A percentile compares a stretch with the other conserved stretches of the same genome.
phyloP scores from a whole-genome alignment of 2,797 vertebrate species.

The Mico argentatus region DNA sequence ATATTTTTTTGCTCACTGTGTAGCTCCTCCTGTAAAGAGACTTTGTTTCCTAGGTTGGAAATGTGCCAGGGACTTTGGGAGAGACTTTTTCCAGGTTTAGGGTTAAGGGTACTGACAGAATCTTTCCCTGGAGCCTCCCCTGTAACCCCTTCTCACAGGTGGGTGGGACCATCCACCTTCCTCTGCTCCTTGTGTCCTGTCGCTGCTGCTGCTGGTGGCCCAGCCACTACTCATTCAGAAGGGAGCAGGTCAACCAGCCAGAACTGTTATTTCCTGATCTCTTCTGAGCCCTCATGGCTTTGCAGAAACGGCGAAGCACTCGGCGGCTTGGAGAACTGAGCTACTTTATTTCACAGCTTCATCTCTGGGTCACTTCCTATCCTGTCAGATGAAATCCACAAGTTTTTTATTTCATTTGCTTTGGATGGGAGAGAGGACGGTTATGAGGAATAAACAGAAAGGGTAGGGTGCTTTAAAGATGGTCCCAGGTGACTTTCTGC shows the following conservation, averaged over 20 bases:
- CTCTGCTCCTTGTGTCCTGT: background rate
- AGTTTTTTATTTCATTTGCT: background rate
- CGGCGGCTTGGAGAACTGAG: background rate
- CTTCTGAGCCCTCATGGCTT: background rate
- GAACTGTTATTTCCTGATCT: background rate
- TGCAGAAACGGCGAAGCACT: background rate
- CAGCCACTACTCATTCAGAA: background rate
- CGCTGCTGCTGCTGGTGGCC: background rate
- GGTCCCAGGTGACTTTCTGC: background rate
- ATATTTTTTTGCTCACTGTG: background rate
- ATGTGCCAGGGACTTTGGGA: background rate
- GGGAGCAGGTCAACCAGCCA: background rate
- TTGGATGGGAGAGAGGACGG: background rate
- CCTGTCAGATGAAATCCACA: background rate
- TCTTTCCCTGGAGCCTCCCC: background rate
- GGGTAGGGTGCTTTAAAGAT: background rate
- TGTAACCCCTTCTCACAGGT: background rate
- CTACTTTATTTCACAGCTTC: background rate
- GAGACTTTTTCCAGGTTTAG: background rate
- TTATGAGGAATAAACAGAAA: background rate
- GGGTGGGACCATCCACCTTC: accelerated
- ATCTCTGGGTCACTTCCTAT: background rate
- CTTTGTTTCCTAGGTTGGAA: background rate
- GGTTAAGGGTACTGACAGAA: background rate
- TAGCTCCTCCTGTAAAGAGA: background rate